Base-by-base conservation (phyloP, 1,140 invertebrate genomes). In the Nomia melanderi region DNA sequence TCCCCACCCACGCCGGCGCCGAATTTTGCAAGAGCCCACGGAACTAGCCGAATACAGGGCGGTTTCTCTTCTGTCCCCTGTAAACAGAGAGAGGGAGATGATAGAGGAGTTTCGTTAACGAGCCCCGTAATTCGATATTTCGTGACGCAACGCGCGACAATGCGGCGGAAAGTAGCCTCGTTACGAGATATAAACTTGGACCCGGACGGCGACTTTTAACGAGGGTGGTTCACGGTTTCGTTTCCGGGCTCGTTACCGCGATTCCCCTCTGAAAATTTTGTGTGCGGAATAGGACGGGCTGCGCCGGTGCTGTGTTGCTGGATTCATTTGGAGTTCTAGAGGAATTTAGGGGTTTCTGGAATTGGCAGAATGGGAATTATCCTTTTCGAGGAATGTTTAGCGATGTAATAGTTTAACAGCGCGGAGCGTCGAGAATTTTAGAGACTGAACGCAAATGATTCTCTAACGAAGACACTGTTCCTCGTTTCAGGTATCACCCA, bases 401-500 rank as follows among this genome's bases (percentile, higher is more conserved):
- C n/a, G n/a, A n/a, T n/a, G n/a, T n/a, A n/a, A n/a, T n/a, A n/a
- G n/a, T n/a, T n/a, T n/a, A n/a, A n/a, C n/a, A n/a, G n/a, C n/a
- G n/a, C n/a, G n/a, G n/a, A n/a, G n/a, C n/a, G n/a, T n/a, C n/a
- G n/a, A n/a, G n/a, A n/a, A n/a, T n/a, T n/a, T n/a, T n/a, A n/a
- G n/a, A n/a, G n/a, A n/a, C n/a, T n/a, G n/a, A n/a, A n/a, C n/a
- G n/a, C n/a, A n/a, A n/a, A n/a, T n/a, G n/a, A n/a, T n/a, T n/a
- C n/a, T n/a, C n/a, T n/a, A n/a, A n/a, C n/a, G n/a, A n/a, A n/a
- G n/a, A n/a, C n/a, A n/a, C n/a, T n/a, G n/a, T n/a, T n/a, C n/a
- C n/a, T n/a, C n/a, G 57, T 75, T 77, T 54, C 80, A 86, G 84
- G 74, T 71, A 86, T 86, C 63, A 85, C 77, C 33, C 80, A 63